Percentiles rank a stretch among this genome's conserved stretches.
Evolutionary conservation across 2,113 vertebrate species (phyloP).

Genomic region (Halcyon malimbica): DNA sequence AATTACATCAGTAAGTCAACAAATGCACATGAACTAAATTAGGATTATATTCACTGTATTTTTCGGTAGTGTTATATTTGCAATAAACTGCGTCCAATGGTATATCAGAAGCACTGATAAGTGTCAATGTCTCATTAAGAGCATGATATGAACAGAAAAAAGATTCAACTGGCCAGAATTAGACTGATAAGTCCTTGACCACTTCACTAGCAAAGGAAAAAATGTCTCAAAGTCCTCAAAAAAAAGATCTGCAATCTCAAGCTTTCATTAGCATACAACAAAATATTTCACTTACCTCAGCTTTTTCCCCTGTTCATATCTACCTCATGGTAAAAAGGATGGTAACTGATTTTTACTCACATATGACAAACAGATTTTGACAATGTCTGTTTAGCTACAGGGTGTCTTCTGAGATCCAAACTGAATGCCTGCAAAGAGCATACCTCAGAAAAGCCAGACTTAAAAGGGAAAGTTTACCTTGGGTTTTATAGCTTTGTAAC

Average conservation of each 20-base stretch:
- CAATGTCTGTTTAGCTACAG: background rate
- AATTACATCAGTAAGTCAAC: background rate
- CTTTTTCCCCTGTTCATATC: background rate
- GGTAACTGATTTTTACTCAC: background rate
- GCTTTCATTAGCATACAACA: background rate
- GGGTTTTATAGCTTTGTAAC: background rate
- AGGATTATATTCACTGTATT: background rate
- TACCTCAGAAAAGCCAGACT: background rate
- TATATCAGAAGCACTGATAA: background rate
- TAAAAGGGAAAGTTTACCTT: background rate
- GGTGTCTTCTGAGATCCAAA: background rate
- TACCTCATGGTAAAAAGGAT: background rate
- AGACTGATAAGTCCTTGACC: background rate
- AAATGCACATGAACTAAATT: background rate
- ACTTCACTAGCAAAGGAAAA: background rate
- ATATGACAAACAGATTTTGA: background rate
- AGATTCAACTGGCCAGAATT: background rate
- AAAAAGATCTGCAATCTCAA: background rate
- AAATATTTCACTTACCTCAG: background rate
- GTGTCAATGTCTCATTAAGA: background rate
- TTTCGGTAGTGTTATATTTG: background rate
- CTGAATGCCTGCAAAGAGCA: background rate
- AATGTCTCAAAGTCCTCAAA: accelerated
- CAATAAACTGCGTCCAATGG: background rate
- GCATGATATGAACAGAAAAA: background rate